These are phyloP conservation scores for Pseudochirops corinnae DNA, from an alignment of 2,797 vertebrate genomes.

Conservation along the genomic window DNA sequence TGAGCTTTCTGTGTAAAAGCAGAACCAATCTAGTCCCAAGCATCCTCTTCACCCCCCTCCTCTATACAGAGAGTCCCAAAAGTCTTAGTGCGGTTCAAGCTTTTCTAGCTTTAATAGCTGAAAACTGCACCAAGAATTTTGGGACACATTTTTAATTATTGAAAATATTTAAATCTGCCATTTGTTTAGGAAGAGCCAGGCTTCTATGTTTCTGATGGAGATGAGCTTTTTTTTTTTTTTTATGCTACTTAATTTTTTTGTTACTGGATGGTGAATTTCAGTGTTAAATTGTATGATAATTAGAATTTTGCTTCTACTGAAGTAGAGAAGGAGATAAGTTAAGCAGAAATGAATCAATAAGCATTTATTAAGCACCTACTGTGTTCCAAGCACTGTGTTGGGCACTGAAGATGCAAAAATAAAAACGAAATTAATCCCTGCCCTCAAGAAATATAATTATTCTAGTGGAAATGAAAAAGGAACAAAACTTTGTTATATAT, in stretches of 20 bases:
- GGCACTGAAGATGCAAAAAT: neutral
- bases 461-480: neutral
- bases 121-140: conserved; percentile 21
- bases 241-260: neutral
- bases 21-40: neutral
- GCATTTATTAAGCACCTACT: neutral
- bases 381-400: neutral
- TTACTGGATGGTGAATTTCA: neutral
- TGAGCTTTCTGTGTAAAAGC: neutral
- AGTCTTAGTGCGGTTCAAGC: neutral
- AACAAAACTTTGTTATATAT: neutral
- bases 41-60: neutral
- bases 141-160: conserved; percentile 31
- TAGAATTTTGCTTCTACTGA: conserved; percentile 36
- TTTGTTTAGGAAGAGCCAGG: conserved; percentile 35
- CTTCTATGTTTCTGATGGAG: conserved; percentile 36
- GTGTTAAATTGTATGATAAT: conserved; percentile 54
- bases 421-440: neutral
- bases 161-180: conserved; percentile 8
- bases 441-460: neutral
- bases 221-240: conserved; percentile 35
- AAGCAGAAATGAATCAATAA: neutral
- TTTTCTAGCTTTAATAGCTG: neutral
- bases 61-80: neutral
- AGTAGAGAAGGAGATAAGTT: neutral